Percentiles rank a stretch among this genome's conserved stretches.
Evolutionary conservation across 1,140 invertebrate species (phyloP).

Genomic region (Cherax destructor): DNA sequence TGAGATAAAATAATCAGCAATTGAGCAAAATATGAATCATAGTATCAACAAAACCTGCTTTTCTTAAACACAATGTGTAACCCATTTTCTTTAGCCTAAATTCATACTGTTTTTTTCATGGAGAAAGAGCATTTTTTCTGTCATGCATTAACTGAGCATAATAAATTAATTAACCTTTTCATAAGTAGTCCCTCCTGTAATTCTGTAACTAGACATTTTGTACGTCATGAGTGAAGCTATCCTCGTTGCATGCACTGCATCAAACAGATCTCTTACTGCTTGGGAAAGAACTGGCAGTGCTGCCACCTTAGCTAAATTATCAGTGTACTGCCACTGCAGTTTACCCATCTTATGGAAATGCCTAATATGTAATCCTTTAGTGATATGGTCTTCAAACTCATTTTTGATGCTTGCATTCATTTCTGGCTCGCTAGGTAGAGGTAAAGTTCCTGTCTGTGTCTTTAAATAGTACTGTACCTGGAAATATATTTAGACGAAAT

Average conservation of each 20-base stretch:
- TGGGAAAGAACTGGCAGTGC: background rate
- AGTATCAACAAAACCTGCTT: no score
- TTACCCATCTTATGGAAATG: constrained; percentile 27
- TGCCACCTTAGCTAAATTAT: background rate
- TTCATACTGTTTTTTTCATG: no score
- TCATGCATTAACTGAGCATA: no score
- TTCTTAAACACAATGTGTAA: no score
- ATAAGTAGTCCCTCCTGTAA: background rate
- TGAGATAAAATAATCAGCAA: no score
- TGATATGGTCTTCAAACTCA: background rate
- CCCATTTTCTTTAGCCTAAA: no score
- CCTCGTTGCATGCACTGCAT: background rate
- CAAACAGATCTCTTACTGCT: background rate
- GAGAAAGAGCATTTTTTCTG: no score
- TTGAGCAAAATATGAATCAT: no score
- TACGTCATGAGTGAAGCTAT: constrained; percentile 5
- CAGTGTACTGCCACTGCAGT: constrained; percentile 12
- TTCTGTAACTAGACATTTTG: background rate
- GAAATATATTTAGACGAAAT: background rate
- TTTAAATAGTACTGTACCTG: constrained; percentile 35
- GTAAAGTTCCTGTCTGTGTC: background rate
- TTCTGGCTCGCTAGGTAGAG: constrained; percentile 5
- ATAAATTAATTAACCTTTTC: no score
- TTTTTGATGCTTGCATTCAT: constrained; percentile 13
- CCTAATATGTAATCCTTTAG: background rate